Base-by-base conservation (phyloP, 1,140 invertebrate genomes). In the Chlorops oryzae region DNA sequence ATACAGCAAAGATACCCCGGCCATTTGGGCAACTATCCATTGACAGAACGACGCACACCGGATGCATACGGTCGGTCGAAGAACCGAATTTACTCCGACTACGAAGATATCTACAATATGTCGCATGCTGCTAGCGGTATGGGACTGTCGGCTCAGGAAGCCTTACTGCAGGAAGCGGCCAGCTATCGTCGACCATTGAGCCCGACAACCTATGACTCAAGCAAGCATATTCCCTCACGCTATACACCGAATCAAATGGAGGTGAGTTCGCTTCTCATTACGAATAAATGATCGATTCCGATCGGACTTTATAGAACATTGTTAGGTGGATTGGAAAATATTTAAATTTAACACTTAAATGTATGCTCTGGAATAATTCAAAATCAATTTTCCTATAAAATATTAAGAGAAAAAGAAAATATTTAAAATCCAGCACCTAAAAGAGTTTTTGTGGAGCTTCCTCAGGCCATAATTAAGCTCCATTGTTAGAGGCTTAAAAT, bases 61-160 rank as follows among this genome's bases (percentile, higher is more conserved):
- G 88, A 91, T 61, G 84, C 86, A 13, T 90, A 90, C 59, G 85
- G 86, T 0, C 74, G 87, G 37, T 84, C 84, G 13, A 79, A 73
- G 34, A 69, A 74, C n/a, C 71, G 74, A 7, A 74, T 78, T 50
- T 71, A 75, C 47, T 80, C 80, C 0, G 87, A 90, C 59, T 90
- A 90, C 63, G 87, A 90, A 75, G 87, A 90, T 60, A 80, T 89
- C 24, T 89, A 89, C 55, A 75, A 76, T 22, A 61, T 71, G 53
- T 61, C 62, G 2, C 64, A 65, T 42, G 50, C 62, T 56, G 59
- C 51, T 0, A 56, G 40, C 3, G 58, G 49, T 0, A 54, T 47
- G 3, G 27, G 52, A 13, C 51, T 57, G 45, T 51, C 51, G 2
- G 66, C 65, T 3, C 65, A 69, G 21, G 65, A 65, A 47, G 65